Conservation (phyloP, 2,888 invertebrate genomes). For the Vanessa cardui region DNA sequence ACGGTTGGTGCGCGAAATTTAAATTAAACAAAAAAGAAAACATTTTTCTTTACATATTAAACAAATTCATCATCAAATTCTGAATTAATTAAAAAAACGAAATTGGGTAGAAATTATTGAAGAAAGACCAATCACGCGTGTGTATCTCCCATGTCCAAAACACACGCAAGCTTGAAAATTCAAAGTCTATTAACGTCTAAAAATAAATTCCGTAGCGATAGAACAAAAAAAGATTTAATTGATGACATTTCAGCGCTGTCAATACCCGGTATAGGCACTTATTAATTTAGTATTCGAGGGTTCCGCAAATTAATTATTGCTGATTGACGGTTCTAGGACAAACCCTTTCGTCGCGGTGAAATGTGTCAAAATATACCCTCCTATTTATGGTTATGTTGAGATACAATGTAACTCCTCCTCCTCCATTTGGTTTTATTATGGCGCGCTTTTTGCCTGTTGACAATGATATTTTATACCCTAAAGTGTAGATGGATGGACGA, state of each 20-base stretch:
- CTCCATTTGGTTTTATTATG: background rate
- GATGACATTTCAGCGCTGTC: conserved; percentile 21
- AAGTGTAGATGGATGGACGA: too few relatives aligned
- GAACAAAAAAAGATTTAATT: background rate
- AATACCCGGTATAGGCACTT: conserved; percentile 30
- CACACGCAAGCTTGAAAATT: background rate
- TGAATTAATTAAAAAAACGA: too few relatives aligned
- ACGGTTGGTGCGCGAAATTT: too few relatives aligned
- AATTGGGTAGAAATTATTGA: too few relatives aligned
- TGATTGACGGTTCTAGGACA: conserved; percentile 45
- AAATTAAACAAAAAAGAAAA: too few relatives aligned
- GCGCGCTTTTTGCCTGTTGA: background rate
- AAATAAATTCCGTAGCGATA: background rate
- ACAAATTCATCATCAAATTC: too few relatives aligned
- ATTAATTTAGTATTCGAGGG: conserved; percentile 42
- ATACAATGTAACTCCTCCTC: background rate
- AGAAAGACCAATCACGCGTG: too few relatives aligned
- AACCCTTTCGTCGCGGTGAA: conserved; percentile 40
- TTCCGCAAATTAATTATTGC: conserved; percentile 44
- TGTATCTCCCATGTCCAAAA: too few relatives aligned
- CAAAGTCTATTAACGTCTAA: background rate
- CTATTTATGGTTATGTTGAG: background rate
- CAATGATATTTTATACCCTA: too few relatives aligned
- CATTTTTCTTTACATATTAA: too few relatives aligned
- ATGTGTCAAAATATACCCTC: conserved; percentile 7